Conservation (phyloP, 2,797 vertebrate species). For the Sitta carolinensis region DNA sequence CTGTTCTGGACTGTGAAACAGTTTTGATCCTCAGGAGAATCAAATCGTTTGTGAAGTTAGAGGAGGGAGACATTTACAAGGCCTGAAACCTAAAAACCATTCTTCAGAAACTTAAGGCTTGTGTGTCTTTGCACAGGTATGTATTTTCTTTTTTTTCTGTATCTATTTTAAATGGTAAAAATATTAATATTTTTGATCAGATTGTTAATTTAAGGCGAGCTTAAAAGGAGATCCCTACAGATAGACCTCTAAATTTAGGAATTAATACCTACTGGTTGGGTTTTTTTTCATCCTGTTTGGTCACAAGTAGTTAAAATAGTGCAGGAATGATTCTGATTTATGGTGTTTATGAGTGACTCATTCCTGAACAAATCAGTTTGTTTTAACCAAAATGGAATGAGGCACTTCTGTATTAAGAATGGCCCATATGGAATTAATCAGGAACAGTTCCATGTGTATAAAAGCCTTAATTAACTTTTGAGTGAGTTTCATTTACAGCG, state of each 20-base stretch:
- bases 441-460: slow-evolving; percentile 20
- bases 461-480: slow-evolving; percentile 49
- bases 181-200: neutral
- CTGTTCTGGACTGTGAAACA: neutral
- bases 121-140: neutral
- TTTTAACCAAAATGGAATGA: slow-evolving; percentile 24
- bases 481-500: slow-evolving; percentile 24
- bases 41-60: neutral
- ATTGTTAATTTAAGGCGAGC: neutral
- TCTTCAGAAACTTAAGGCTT: neutral
- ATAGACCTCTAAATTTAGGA: neutral
- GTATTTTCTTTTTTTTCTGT: neutral
- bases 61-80: neutral
- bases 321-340: neutral
- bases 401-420: slow-evolving; percentile 12
- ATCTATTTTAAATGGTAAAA: neutral
- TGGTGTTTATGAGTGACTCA: neutral
- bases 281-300: neutral
- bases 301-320: neutral
- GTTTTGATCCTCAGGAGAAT: neutral
- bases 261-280: neutral
- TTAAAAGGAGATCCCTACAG: neutral
- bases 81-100: neutral
- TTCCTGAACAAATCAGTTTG: neutral
- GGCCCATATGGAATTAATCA: slow-evolving; percentile 37